Evolutionary conservation across 2,888 invertebrate genomes (phyloP).

Genomic region (Drosophila flavopinicola): DNA sequence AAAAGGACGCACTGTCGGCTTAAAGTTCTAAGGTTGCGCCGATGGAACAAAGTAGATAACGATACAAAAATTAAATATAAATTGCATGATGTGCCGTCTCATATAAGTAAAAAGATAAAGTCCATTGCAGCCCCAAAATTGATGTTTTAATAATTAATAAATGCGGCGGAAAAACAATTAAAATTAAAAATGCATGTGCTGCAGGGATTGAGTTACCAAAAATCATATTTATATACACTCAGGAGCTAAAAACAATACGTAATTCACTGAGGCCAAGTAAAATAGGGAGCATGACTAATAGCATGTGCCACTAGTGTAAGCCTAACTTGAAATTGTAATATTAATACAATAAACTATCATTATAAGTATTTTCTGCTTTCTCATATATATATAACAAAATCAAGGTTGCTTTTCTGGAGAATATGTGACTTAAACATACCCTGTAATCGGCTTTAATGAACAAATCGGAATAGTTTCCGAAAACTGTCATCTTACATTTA

Average conservation of each 20-base stretch:
- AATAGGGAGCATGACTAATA: neutral
- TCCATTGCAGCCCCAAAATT: too few relatives aligned
- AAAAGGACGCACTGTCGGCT: constrained; percentile 64
- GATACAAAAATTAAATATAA: constrained; percentile 22
- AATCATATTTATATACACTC: neutral
- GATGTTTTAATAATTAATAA: constrained; percentile 48
- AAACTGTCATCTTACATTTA: neutral
- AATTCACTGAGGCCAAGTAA: neutral
- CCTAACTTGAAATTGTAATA: too few relatives aligned
- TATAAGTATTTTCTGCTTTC: too few relatives aligned
- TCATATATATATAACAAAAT: too few relatives aligned
- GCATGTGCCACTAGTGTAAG: too few relatives aligned
- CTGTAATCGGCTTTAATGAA: too few relatives aligned
- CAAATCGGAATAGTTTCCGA: neutral
- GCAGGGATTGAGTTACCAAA: neutral
- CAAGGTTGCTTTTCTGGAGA: too few relatives aligned
- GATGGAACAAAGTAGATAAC: constrained; percentile 52
- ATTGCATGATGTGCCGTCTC: constrained; percentile 8
- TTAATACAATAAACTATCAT: too few relatives aligned
- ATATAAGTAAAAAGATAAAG: neutral
- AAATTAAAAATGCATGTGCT: constrained; percentile 32
- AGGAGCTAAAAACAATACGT: constrained; percentile 1
- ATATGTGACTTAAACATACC: neutral
- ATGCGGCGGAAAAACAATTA: constrained; percentile 25
- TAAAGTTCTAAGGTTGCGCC: constrained; percentile 67